A percentile compares a stretch with the other conserved stretches of the same genome.
phyloP scores from a whole-genome alignment of 2,113 vertebrate species.

The Alexandromys fortis region DNA sequence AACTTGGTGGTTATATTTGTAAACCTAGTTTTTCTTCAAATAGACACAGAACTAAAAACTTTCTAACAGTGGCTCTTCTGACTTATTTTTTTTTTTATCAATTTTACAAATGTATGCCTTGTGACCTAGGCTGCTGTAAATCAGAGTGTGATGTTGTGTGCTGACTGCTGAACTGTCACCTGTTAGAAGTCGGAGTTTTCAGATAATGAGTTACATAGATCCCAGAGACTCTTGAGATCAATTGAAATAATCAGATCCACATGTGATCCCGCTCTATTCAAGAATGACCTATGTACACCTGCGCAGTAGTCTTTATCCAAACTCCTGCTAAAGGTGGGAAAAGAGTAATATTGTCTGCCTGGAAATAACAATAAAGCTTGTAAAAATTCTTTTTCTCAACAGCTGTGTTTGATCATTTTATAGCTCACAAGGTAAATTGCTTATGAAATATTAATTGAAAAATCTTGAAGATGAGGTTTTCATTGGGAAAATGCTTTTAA shows the following conservation, averaged over 20 bases:
- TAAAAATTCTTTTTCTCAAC: conserved; percentile 39
- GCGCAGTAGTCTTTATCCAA: not conserved
- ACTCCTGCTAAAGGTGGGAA: not conserved
- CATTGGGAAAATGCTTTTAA: conserved; percentile 29
- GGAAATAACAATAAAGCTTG: conserved; percentile 35
- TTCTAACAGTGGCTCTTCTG: not conserved
- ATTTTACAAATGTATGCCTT: not conserved
- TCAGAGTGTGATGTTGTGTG: not conserved
- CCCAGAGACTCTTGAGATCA: not conserved
- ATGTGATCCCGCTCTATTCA: conserved; percentile 21
- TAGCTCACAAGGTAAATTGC: not conserved
- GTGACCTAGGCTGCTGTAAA: not conserved
- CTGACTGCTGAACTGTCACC: not conserved
- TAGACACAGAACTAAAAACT: not conserved
- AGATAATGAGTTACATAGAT: conserved; percentile 20
- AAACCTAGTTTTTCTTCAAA: not conserved
- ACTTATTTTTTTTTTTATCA: not conserved
- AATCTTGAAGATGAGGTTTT: conserved; percentile 34
- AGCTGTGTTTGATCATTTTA: conserved; percentile 43
- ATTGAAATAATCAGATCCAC: conserved; percentile 36
- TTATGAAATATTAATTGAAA: conserved; percentile 28
- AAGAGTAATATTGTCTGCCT: conserved; percentile 38
- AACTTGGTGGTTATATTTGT: not conserved
- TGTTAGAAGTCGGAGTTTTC: not conserved
- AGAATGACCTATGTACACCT: not conserved